A percentile compares a stretch with the other conserved stretches of the same genome.
Evolutionary conservation across 92 coral and sea anemone species (phyloP).

Genomic region (Epizoanthus rinbou): DNA sequence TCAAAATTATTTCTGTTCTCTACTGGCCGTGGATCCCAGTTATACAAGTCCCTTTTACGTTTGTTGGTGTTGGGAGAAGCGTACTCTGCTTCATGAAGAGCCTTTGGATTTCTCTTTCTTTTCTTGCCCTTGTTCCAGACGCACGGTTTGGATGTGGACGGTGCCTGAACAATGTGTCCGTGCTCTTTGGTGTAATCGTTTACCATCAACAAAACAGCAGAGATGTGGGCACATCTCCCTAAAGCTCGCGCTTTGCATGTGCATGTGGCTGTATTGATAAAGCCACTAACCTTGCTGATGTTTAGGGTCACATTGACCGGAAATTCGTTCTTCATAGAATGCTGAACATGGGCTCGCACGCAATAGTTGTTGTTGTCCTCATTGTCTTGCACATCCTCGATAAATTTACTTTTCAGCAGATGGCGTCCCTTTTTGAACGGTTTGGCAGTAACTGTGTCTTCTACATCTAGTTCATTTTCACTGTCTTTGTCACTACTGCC

Average conservation of each 20-base stretch:
- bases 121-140: slow-evolving; percentile 34
- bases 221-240: slow-evolving; percentile 27
- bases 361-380: neutral
- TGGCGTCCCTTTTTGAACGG: neutral
- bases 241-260: slow-evolving; percentile 17
- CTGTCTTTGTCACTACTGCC: neutral
- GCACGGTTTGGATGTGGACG: slow-evolving; percentile 16
- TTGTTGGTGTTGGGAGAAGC: no score
- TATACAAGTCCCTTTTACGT: no score
- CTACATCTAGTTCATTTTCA: neutral
- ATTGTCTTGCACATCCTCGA: slow-evolving; percentile 5
- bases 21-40: no score
- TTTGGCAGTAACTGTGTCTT: neutral
- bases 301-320: neutral
- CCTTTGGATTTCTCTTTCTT: slow-evolving; percentile 27
- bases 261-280: neutral
- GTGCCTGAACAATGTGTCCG: slow-evolving; percentile 3
- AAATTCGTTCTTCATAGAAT: neutral
- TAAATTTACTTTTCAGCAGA: neutral
- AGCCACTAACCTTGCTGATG: neutral
- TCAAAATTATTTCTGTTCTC: no score
- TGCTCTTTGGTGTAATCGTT: neutral
- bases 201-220: slow-evolving; percentile 17
- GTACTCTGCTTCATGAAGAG: neutral
- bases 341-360: no score